A percentile compares a stretch with the other conserved stretches of the same genome.
Evolutionary conservation across 2,888 invertebrate genomes (phyloP).

Genomic region (Unio pictorum): DNA sequence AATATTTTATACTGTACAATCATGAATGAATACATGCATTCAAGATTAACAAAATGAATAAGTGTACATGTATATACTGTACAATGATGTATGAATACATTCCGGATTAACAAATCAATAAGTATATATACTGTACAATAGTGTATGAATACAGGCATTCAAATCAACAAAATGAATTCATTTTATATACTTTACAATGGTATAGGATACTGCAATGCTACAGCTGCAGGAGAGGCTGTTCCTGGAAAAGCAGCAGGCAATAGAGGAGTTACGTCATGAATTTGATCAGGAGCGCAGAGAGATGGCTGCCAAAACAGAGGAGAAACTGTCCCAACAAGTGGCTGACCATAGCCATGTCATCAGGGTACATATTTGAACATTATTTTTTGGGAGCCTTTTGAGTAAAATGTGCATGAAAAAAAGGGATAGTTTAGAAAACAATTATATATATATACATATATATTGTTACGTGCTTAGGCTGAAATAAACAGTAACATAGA

Average conservation of each 20-base stretch:
- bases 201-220: conserved; percentile 54
- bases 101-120: not conserved
- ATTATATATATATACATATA: too few relatives aligned
- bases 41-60: too few relatives aligned
- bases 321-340: conserved; percentile 32
- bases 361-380: conserved; percentile 23
- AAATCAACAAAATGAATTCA: not conserved
- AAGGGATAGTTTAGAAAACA: too few relatives aligned
- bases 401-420: too few relatives aligned
- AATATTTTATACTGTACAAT: conserved; percentile 1
- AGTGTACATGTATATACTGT: not conserved
- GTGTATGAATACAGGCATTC: too few relatives aligned
- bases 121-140: not conserved
- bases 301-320: conserved; percentile 40
- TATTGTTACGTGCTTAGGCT: too few relatives aligned
- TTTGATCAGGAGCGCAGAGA: conserved; percentile 53
- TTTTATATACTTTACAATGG: not conserved
- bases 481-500: too few relatives aligned
- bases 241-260: conserved; percentile 58
- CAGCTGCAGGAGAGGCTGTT: conserved; percentile 55
- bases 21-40: not conserved
- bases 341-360: conserved; percentile 37
- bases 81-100: not conserved
- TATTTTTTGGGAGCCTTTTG: conserved; percentile 9
- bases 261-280: conserved; percentile 49